A percentile compares a stretch with the other conserved stretches of the same genome.
Evolutionary conservation across 23 tunicate species (phyloP).

Genomic region (Styela clava): DNA sequence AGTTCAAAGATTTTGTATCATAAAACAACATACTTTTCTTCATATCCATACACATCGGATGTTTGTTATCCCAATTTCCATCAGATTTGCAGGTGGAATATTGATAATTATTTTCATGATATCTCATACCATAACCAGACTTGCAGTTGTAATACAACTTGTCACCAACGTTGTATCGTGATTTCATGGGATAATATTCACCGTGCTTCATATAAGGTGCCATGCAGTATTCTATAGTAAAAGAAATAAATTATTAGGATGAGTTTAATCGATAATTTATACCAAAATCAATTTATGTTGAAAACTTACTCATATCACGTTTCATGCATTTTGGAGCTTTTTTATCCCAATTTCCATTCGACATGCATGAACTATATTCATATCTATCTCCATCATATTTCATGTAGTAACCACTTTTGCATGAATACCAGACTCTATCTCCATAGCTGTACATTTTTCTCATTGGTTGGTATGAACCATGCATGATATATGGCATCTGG

Average conservation of each 20-base stretch:
- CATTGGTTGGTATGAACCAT: not conserved
- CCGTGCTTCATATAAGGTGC: constrained; percentile 8
- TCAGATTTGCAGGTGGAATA: not conserved
- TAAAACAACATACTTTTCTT: constrained; percentile 7
- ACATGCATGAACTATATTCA: constrained; percentile 14
- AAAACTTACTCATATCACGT: constrained; percentile 8
- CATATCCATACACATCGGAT: constrained; percentile 20
- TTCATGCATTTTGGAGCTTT: constrained; percentile 24
- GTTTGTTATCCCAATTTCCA: constrained; percentile 24
- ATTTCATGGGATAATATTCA: not conserved
- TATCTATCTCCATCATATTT: not conserved
- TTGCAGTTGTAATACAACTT: not conserved
- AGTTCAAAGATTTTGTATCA: not conserved
- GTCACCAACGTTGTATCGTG: not conserved
- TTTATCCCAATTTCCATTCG: constrained; percentile 21
- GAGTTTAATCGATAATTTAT: not conserved
- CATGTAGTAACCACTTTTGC: constrained; percentile 26
- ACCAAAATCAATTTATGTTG: not conserved
- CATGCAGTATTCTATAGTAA: constrained; percentile 15
- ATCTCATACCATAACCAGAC: constrained; percentile 10
- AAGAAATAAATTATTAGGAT: not conserved
- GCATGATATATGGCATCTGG: constrained; percentile 12
- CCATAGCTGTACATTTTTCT: constrained; percentile 19
- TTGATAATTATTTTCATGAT: not conserved
- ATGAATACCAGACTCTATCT: constrained; percentile 1